A percentile compares a stretch with the other conserved stretches of the same genome.
phyloP scores from a whole-genome alignment of 2,888 invertebrate species.

The Scelioninae gen. 2 region DNA sequence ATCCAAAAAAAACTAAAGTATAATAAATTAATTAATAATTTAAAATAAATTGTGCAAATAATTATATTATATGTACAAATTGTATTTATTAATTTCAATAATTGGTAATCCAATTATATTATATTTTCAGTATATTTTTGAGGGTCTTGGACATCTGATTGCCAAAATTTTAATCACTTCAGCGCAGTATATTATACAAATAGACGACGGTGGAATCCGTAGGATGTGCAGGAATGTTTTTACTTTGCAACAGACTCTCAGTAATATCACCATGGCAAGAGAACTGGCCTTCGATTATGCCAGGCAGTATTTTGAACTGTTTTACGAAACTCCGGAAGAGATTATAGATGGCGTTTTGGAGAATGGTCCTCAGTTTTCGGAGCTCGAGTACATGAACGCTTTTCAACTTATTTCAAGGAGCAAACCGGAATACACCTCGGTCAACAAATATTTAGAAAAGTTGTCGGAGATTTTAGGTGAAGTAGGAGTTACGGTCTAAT shows the following conservation, averaged over 20 bases:
- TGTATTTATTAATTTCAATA: too few species aligned
- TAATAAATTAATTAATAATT: slow-evolving; percentile 30
- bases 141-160: slow-evolving; percentile 90
- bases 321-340: slow-evolving; percentile 89
- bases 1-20: slow-evolving; percentile 86
- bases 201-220: slow-evolving; percentile 89
- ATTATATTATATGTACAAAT: too few species aligned
- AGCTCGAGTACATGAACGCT: slow-evolving; percentile 87
- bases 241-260: slow-evolving; percentile 89
- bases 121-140: slow-evolving; percentile 87
- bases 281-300: slow-evolving; percentile 91
- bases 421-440: slow-evolving; percentile 70
- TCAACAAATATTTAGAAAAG: slow-evolving; percentile 84
- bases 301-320: slow-evolving; percentile 90
- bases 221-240: slow-evolving; percentile 91
- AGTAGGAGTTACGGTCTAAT: slow-evolving; percentile 82
- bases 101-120: too few species aligned
- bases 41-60: background rate
- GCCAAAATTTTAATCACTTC: slow-evolving; percentile 87
- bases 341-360: slow-evolving; percentile 88
- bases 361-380: slow-evolving; percentile 85
- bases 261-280: slow-evolving; percentile 87
- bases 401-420: slow-evolving; percentile 74
- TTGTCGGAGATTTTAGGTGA: slow-evolving; percentile 91
- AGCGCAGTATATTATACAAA: slow-evolving; percentile 85